phyloP scores from a whole-genome alignment of 2,888 invertebrate genomes.

The Eremobia ochroleuca region DNA sequence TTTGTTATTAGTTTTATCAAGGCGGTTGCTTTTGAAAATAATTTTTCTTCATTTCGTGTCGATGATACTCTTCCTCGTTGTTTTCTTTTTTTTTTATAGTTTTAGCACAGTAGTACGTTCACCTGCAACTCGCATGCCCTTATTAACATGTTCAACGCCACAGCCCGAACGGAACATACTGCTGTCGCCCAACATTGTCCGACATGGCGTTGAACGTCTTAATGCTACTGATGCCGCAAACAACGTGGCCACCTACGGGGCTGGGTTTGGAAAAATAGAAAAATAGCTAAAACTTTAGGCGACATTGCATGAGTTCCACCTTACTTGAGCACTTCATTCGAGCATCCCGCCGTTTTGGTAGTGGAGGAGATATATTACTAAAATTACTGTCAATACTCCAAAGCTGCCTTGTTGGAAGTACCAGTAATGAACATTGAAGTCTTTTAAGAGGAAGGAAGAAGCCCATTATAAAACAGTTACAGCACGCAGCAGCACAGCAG shows the following conservation, averaged over 20 bases:
- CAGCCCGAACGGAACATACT: too few species aligned
- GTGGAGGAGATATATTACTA: neutral
- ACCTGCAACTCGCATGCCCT: neutral
- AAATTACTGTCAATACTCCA: neutral
- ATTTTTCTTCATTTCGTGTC: constrained; percentile 1
- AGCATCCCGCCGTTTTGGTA: neutral
- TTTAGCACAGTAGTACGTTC: neutral
- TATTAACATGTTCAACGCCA: too few species aligned
- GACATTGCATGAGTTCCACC: neutral
- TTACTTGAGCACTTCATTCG: neutral
- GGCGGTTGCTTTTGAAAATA: constrained; percentile 1
- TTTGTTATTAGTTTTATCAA: neutral
- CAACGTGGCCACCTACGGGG: neutral
- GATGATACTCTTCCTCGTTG: neutral
- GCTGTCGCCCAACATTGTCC: too few species aligned
- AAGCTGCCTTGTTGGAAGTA: neutral
- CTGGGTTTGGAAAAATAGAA: neutral
- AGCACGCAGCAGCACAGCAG: too few species aligned
- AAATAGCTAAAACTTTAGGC: neutral
- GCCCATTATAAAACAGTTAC: neutral
- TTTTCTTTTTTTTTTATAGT: neutral
- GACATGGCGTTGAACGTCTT: too few species aligned
- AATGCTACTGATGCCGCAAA: neutral
- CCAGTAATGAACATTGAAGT: neutral
- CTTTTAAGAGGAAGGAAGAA: neutral